A percentile compares a stretch with the other conserved stretches of the same genome.
Conservation (phyloP, 2,113 vertebrate genomes). For the Corythoichthys haematopterus region DNA sequence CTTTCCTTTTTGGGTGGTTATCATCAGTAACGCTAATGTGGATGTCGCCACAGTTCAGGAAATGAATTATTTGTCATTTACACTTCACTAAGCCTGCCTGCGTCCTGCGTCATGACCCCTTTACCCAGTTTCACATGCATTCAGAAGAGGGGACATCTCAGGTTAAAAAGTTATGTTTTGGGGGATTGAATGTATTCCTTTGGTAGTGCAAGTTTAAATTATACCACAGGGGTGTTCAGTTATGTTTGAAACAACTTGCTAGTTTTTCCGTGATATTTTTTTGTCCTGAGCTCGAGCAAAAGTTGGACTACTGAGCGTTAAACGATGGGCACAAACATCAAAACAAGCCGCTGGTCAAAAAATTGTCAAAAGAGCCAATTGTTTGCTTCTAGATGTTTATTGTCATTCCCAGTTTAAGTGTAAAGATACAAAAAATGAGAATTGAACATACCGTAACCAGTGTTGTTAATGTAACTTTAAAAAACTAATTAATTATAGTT, state of each 20-base stretch:
- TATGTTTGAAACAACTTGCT: neutral
- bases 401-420: too few species aligned
- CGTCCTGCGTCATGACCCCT: slow-evolving; percentile 33
- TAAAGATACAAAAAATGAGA: too few species aligned
- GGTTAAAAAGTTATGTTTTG: slow-evolving; percentile 8
- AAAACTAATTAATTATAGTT: too few species aligned
- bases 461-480: too few species aligned
- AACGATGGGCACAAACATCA: too few species aligned
- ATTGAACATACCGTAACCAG: too few species aligned
- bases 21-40: slow-evolving; percentile 61
- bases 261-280: neutral
- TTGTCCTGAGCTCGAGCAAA: neutral
- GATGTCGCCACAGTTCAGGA: slow-evolving; percentile 52
- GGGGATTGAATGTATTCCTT: neutral
- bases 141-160: slow-evolving; percentile 5
- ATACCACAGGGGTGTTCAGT: neutral
- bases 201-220: neutral
- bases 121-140: slow-evolving; percentile 26
- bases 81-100: slow-evolving; percentile 35
- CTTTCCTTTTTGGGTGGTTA: slow-evolving; percentile 29
- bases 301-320: neutral
- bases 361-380: too few species aligned
- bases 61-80: slow-evolving; percentile 62
- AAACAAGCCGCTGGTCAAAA: too few species aligned
- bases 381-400: too few species aligned